Evolutionary conservation across 2,888 invertebrate species (phyloP).

Genomic region (Hypomecis atomaria): DNA sequence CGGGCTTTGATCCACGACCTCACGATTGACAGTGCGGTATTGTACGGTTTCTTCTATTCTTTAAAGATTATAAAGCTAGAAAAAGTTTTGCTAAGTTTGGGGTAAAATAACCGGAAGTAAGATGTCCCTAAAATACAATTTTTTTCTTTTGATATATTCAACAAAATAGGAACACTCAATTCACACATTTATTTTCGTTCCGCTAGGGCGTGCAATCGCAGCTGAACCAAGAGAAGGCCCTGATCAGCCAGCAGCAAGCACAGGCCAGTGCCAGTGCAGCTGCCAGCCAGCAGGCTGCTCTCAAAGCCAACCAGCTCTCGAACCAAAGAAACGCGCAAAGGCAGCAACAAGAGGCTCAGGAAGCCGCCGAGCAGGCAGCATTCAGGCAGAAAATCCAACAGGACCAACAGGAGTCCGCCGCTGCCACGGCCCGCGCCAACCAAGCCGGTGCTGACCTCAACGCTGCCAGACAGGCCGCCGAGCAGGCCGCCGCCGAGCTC

Average conservation of each 20-base stretch:
- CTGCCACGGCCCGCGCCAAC: not conserved
- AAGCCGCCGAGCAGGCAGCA: not conserved
- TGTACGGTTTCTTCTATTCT: too few relatives aligned
- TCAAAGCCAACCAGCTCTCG: not conserved
- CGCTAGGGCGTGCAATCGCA: not conserved
- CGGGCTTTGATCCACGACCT: too few relatives aligned
- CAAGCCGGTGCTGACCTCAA: constrained; percentile 5
- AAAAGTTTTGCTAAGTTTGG: too few relatives aligned
- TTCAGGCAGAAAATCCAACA: constrained; percentile 11
- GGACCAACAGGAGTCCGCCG: not conserved
- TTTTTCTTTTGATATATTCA: not conserved
- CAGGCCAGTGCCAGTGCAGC: not conserved
- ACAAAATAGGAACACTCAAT: not conserved
- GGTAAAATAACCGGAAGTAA: too few relatives aligned
- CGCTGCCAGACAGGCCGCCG: constrained; percentile 5
- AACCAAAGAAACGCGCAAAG: not conserved
- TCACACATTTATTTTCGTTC: not conserved
- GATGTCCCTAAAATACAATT: not conserved
- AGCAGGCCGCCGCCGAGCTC: not conserved
- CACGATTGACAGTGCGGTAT: too few relatives aligned
- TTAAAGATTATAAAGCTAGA: too few relatives aligned
- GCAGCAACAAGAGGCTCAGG: constrained; percentile 6
- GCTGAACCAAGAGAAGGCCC: not conserved
- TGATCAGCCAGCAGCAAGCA: not conserved
- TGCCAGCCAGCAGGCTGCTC: not conserved